Evolutionary conservation across 2,113 vertebrate species (phyloP), one percentile per base, ranked within the genome.

Genomic region (Semnornis frantzii): DNA sequence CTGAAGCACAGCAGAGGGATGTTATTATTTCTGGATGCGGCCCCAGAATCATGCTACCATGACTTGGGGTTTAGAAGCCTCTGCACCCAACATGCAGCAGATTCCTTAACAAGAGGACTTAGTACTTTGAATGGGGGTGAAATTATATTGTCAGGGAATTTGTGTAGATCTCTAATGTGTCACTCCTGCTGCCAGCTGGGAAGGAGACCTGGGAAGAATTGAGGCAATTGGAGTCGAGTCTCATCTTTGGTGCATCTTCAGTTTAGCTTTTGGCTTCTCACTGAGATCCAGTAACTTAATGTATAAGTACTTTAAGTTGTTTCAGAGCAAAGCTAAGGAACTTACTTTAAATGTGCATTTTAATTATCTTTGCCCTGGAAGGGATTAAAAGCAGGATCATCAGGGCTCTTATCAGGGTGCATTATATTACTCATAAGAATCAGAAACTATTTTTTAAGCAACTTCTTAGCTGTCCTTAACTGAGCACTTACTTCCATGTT

Each of bases 161-260:
- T 75, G 12, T 0, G 0, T 1, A 8, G 15, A 9, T 77, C n/a
- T 55, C 28, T 12, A 64, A 12, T 0, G 1, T 1, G 0, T 2
- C 2, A 3, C 8, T 83, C 5, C 74, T 52, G 59, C 30, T 82
- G n/a, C 37, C 33, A 39, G 2, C 20, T 55, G 44, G 10, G 37
- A 78, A 27, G 16, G 15, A 62, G 30, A 68, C n/a, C n/a, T n/a
- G n/a, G n/a, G 9, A 68, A 11, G 23, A 73, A 39, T 34, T 63
- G 30, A 44, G 24, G 23, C 16, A 50, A 58, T 31, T 8, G 4
- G 8, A 5, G 0, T 33, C 84, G 42, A 42, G 42, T 50, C 17
- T 84, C 3, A 2, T 86, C 9, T 50, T 59, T 30, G 17, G 4
- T 73, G 8, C 5, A 20, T 21, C 34, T 55, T 20, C 2, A 34